A percentile compares a stretch with the other conserved stretches of the same genome.
These are phyloP conservation scores for Micrastur ruficollis DNA, from an alignment of 2,797 vertebrate species.

Conservation along the genomic window DNA sequence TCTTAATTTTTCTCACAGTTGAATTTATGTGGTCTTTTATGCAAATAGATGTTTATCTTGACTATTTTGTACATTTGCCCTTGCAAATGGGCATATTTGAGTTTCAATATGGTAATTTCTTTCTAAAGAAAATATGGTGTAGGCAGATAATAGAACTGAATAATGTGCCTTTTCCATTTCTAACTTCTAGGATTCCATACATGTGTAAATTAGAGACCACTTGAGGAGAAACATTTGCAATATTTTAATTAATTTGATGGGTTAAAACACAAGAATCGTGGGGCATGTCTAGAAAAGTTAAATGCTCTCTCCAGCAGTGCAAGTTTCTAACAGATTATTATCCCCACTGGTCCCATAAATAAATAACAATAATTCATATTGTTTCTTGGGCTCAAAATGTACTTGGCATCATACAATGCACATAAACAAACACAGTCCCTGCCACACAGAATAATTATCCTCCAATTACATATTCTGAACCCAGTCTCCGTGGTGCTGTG, in stretches of 20 bases:
- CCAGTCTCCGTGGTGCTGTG: neutral
- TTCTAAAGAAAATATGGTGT: slow-evolving; percentile 15
- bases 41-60: slow-evolving; percentile 11
- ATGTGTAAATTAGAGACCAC: slow-evolving; percentile 31
- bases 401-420: neutral
- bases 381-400: neutral
- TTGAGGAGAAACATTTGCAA: slow-evolving; percentile 7
- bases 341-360: neutral
- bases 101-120: neutral
- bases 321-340: slow-evolving; percentile 6
- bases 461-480: neutral
- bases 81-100: neutral
- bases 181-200: neutral
- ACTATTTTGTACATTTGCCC: neutral
- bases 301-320: neutral
- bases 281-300: neutral
- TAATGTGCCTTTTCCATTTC: neutral
- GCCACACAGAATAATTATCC: neutral
- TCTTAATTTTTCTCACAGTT: neutral
- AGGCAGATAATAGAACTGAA: neutral
- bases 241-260: slow-evolving; percentile 6
- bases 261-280: neutral
- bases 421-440: neutral
- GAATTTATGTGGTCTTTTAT: neutral
- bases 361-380: neutral